These are phyloP conservation scores for Venustaconcha ellipsiformis DNA, from an alignment of 1,140 invertebrate genomes.

Conservation along the genomic window DNA sequence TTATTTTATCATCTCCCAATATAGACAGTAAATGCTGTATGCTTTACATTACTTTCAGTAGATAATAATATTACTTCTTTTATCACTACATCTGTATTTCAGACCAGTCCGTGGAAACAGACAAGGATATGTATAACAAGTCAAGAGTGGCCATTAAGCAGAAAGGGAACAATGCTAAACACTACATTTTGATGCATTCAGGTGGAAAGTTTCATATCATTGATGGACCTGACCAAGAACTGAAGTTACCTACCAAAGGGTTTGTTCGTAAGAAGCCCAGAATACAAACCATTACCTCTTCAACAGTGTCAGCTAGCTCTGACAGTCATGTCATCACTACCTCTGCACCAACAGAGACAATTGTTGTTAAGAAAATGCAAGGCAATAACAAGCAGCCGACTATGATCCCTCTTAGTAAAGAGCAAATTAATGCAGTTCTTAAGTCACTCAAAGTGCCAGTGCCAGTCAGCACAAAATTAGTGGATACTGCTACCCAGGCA, in stretches of 20 bases:
- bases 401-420: conserved; percentile 49
- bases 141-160: too few species aligned
- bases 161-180: too few species aligned
- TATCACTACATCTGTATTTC: too few species aligned
- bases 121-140: too few species aligned
- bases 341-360: conserved; percentile 20
- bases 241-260: conserved; percentile 22
- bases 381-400: conserved; percentile 38
- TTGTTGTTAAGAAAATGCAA: conserved; percentile 37
- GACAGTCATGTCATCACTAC: not conserved
- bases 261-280: conserved; percentile 16
- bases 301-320: conserved; percentile 3
- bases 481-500: conserved; percentile 38
- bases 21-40: too few species aligned
- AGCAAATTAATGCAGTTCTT: conserved; percentile 58
- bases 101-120: too few species aligned
- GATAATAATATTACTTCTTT: too few species aligned
- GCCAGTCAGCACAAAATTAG: conserved; percentile 32
- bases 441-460: conserved; percentile 57
- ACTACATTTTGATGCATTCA: too few species aligned
- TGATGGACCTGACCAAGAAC: too few species aligned
- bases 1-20: too few species aligned
- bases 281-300: not conserved
- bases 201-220: too few species aligned
- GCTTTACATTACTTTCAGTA: too few species aligned